These are phyloP conservation scores for Seriola quinqueradiata DNA, from an alignment of 2,113 vertebrate species.

Conservation along the genomic window DNA sequence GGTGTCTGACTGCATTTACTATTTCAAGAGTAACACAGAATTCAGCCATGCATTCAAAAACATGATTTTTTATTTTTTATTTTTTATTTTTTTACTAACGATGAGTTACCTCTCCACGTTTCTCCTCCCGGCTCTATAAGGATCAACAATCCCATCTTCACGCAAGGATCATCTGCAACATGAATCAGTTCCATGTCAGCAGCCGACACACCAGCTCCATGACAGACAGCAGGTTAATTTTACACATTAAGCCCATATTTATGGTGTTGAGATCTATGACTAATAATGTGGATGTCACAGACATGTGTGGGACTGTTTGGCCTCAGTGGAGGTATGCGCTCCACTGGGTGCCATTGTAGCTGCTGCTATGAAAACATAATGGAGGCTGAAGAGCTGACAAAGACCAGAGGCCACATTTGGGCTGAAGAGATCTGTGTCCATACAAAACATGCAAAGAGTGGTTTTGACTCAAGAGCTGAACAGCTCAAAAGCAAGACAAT, in stretches of 20 bases:
- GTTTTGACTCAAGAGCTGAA: background rate
- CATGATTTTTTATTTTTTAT: background rate
- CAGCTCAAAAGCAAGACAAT: too few species aligned
- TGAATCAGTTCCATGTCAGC: background rate
- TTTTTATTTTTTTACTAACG: too few species aligned
- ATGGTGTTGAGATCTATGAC: too few species aligned
- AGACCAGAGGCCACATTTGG: background rate
- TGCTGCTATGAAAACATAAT: background rate
- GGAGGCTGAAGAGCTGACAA: background rate
- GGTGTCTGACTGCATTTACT: slow-evolving; percentile 84
- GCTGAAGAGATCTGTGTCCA: background rate
- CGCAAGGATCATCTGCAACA: background rate
- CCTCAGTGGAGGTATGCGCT: too few species aligned
- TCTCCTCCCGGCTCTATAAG: background rate
- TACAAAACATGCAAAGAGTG: background rate
- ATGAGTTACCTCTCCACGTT: slow-evolving; percentile 86
- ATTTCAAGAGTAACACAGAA: slow-evolving; percentile 82
- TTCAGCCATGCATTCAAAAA: slow-evolving; percentile 73
- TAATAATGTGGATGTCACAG: too few species aligned
- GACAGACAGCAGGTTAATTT: background rate
- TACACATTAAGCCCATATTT: background rate
- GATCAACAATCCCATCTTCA: slow-evolving; percentile 1
- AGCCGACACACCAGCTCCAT: background rate
- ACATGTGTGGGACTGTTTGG: too few species aligned
- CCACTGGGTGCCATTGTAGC: too few species aligned